A percentile compares a stretch with the other conserved stretches of the same genome.
Evolutionary conservation across 2,888 invertebrate genomes (phyloP).

Genomic region (Halocaridina rubra): DNA sequence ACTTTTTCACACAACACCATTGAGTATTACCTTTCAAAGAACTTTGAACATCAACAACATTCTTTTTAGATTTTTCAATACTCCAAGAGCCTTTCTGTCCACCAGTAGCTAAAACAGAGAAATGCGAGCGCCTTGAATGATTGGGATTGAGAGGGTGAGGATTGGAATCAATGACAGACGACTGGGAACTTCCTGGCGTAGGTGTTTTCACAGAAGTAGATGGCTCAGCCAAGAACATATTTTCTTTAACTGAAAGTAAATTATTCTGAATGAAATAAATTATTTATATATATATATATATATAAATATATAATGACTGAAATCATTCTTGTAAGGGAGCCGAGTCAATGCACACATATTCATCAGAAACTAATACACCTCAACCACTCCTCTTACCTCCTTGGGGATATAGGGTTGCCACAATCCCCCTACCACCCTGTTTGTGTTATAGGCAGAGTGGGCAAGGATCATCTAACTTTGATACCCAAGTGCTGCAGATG

Average conservation of each 20-base stretch:
- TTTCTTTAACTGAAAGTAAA: conserved; percentile 22
- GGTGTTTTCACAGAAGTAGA: neutral
- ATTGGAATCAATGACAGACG: neutral
- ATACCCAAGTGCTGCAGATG: too few species aligned
- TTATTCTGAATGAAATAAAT: too few species aligned
- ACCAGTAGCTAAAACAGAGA: conserved; percentile 75
- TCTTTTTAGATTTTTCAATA: conserved; percentile 72
- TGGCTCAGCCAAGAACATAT: neutral
- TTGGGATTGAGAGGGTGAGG: conserved; percentile 51
- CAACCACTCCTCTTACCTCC: too few species aligned
- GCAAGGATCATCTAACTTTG: too few species aligned
- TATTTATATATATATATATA: neutral
- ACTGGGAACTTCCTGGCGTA: neutral
- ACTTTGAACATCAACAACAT: neutral
- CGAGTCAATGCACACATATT: too few species aligned
- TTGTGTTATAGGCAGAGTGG: too few species aligned
- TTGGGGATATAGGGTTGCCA: too few species aligned
- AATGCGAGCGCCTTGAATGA: conserved; percentile 73
- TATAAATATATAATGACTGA: too few species aligned
- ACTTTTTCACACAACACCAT: too few species aligned
- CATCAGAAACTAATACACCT: too few species aligned
- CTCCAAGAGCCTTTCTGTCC: conserved; percentile 73
- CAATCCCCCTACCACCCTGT: too few species aligned
- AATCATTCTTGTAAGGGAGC: too few species aligned
- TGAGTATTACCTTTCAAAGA: conserved; percentile 33